Base-by-base conservation (phyloP, 2,797 vertebrate species). In the Staurois parvus region DNA sequence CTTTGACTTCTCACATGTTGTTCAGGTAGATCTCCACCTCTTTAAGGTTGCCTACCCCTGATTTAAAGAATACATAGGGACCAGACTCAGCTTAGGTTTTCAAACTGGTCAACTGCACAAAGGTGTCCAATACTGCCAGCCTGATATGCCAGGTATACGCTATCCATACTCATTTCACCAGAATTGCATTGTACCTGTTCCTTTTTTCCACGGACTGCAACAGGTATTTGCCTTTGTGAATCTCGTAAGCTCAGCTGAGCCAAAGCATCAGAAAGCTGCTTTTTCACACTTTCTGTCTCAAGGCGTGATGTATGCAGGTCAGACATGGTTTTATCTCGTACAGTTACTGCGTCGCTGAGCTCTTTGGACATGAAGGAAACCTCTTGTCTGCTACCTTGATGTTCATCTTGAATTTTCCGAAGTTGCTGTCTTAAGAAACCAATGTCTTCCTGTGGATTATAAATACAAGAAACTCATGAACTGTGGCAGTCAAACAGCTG, bases 331-430 rank as follows among this genome's bases (percentile, higher is more conserved):
- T 95, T 97, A 92, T 99, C 98, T 0, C 98, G 94, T 30, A 95
- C 92, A 17, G 94, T 98, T 0, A 98, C 96, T n/a, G 96, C 95
- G 0, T 99, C 98, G 0, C 97, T 96, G 82, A 99, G 91, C 89
- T 99, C 98, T 64, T 95, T 96, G 0, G 96, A 93, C 93, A 99
- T 90, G 89, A 99, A 92, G 56, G 94, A 90, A 83, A 93, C 94
- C 94, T 98, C 96, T 93, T 99, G 98, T 76, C 96, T 96, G 84
- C 94, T 98, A 79, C 97, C 97, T 87, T 98, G 96, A 86, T 99
- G 94, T 89, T 98, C 96, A 89, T 99, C 98, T 85, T 99, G 98
- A 85, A 97, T 96, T 92, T 97, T 98, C 56, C 98, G 94, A 88
- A 99, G 94, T 88, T 97, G 96, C 87, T 99, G 97, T 91, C 96